These are phyloP conservation scores for Eupithecia vulgata DNA, from an alignment of 2,888 invertebrate genomes.

Conservation along the genomic window DNA sequence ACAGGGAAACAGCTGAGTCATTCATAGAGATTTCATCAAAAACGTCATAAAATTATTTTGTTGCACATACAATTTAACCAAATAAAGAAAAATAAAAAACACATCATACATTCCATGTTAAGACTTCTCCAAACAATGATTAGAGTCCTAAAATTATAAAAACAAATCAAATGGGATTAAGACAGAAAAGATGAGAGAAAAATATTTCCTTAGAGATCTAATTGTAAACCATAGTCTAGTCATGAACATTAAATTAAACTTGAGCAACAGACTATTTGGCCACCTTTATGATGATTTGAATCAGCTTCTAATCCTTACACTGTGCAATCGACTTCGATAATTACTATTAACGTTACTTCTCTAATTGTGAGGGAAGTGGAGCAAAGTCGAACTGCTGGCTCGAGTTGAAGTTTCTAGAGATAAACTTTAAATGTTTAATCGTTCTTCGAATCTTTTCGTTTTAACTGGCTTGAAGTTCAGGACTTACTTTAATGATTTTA, in stretches of 20 bases:
- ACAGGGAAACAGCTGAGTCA: slow-evolving; percentile 12
- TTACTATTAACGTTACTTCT: slow-evolving; percentile 43
- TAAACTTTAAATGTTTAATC: slow-evolving; percentile 30
- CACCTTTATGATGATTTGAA: background rate
- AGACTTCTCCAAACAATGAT: background rate
- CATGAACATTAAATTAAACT: background rate
- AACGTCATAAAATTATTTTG: background rate
- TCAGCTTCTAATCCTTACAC: slow-evolving; percentile 19
- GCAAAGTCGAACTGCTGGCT: slow-evolving; percentile 27
- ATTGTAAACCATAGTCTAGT: background rate
- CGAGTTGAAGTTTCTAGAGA: slow-evolving; percentile 14
- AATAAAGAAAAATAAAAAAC: background rate
- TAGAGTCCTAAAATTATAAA: background rate
- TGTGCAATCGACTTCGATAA: slow-evolving; percentile 41
- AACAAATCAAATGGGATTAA: background rate
- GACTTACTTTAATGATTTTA: slow-evolving; percentile 19
- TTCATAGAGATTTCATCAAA: background rate
- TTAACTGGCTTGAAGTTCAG: slow-evolving; percentile 9
- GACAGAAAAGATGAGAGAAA: background rate
- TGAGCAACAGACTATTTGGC: background rate
- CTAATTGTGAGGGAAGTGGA: slow-evolving; percentile 46
- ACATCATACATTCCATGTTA: background rate
- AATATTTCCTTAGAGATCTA: background rate
- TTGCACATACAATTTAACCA: background rate
- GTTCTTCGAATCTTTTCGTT: slow-evolving; percentile 18